Evolutionary conservation across 2,113 vertebrate genomes (phyloP), one percentile per base, ranked within the genome.

Genomic region (Turnix velox): DNA sequence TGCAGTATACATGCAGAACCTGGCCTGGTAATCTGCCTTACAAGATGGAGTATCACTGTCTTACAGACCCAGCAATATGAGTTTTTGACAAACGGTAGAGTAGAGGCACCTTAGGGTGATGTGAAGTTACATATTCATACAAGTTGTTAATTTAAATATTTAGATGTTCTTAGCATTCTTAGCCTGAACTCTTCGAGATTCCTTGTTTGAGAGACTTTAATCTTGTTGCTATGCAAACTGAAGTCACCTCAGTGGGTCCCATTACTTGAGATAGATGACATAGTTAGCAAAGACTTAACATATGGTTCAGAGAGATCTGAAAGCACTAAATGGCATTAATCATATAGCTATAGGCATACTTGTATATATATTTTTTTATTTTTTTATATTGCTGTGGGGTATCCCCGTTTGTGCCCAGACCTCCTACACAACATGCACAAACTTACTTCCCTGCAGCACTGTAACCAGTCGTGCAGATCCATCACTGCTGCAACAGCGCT

Each of bases 371-470:
- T 61, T 23, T 37, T 62, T 75, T 82, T 48, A 48, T 67, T 39
- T 63, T 33, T 33, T 30, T 18, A 13, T 6, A 1, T 4, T 46
- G 28, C 68, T 65, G 28, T 73, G 95, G 96, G 95, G 33, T 94
- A 94, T 95, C 87, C 97, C 97, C 88, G 0, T 71, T 79, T 43
- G 43, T 46, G 61, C 68, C 67, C 40, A 5, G 61, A 16, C 72
- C 91, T 93, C 95, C 96, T 59, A 92, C 48, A 28, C 80, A 76
- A 72, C 10, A 58, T 65, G 72, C 62, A 74, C 40, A 19, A 61
- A 31, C 15, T 40, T 19, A 57, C 79, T 96, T 97, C 94, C 87
- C 94, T 96, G 93, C 84, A 95, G 80, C 42, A 3, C 43, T 6
- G 15, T 62, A 83, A 73, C 25, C 27, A 81, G 91, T 85, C 71